Percentiles rank a stretch among this genome's conserved stretches.
These are phyloP conservation scores for Sanderia malayensis DNA, from an alignment of 30 jellyfish, hydroid and myxozoan species.

Conservation along the genomic window DNA sequence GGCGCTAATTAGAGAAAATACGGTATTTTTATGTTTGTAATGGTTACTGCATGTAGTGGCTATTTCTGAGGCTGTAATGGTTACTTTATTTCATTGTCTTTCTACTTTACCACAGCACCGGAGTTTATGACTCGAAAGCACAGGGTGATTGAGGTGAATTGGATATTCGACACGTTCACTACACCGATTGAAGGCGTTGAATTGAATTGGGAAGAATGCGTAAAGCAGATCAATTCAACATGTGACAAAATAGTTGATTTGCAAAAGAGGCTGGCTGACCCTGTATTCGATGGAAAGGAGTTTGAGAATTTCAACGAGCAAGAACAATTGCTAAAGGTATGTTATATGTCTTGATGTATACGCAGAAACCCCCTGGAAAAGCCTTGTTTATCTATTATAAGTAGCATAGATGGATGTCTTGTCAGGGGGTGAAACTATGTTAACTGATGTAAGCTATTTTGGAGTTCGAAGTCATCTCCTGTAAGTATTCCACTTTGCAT, in stretches of 20 bases:
- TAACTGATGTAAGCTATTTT: no score
- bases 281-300: slow-evolving; percentile 69
- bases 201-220: slow-evolving; percentile 41
- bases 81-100: no score
- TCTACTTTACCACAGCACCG: slow-evolving; percentile 52
- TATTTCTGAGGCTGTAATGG: no score
- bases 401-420: no score
- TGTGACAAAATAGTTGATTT: slow-evolving; percentile 33
- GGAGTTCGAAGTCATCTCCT: no score
- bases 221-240: slow-evolving; percentile 40
- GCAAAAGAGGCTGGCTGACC: slow-evolving; percentile 28
- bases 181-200: slow-evolving; percentile 24
- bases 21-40: no score
- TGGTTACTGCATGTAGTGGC: not conserved
- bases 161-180: slow-evolving; percentile 77
- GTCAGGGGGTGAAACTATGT: no score
- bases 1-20: no score
- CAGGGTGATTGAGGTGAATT: slow-evolving; percentile 62
- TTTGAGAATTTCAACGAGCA: slow-evolving; percentile 73
- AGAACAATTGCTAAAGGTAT: slow-evolving; percentile 69
- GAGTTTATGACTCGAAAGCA: slow-evolving; percentile 71
- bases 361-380: not conserved
- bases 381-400: no score
- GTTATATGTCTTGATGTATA: not conserved
- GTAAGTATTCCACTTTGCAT: no score